Base-by-base conservation (phyloP, 2,113 vertebrate species). In the Bubo blakistoni region DNA sequence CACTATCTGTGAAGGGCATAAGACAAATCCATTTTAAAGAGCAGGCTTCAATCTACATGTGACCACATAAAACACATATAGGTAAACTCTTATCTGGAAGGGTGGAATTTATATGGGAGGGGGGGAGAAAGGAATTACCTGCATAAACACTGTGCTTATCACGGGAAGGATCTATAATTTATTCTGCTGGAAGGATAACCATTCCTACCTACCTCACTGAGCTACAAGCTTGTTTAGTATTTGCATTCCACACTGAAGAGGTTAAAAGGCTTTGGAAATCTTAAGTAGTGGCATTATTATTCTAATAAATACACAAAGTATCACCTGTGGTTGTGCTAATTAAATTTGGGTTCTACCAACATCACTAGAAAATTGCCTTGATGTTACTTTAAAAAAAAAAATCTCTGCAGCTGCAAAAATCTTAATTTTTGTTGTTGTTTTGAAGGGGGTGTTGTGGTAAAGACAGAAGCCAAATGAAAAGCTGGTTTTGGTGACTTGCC, bases 261-360 rank as follows among this genome's bases (percentile, higher is more conserved):
- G 88, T 82, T 94, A 92, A 94, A 93, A 83, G 83, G 86, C 94
- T 96, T 91, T 92, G 73, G 92, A 94, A 97, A 76, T 70, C 59
- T 78, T 92, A 62, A 94, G 81, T 58, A 90, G 86, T 44, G 36
- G 54, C 54, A 81, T 94, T 91, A 96, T 90, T 90, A 91, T 61
- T 88, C 73, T 72, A 93, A 94, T 66, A 94, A 92, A 96, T 86
- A 81, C 54, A 84, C 13, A 63, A 29, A 85, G 32, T 70, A 84
- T 89, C 54, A 70, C 81, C 51, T 82, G 74, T 59, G 87, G 87
- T 73, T 73, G 74, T n/a, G 38, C 36, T 96, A 91, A 94, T 88
- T 96, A 95, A 88, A 88, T 88, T 16, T 87, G 67, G 18, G n/a
- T 92, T 94, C 92, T 83, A 94, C 32, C 80, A 94, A 55, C 76